Base-by-base conservation (phyloP, 1,140 invertebrate species). In the Hypsibius dujardini region DNA sequence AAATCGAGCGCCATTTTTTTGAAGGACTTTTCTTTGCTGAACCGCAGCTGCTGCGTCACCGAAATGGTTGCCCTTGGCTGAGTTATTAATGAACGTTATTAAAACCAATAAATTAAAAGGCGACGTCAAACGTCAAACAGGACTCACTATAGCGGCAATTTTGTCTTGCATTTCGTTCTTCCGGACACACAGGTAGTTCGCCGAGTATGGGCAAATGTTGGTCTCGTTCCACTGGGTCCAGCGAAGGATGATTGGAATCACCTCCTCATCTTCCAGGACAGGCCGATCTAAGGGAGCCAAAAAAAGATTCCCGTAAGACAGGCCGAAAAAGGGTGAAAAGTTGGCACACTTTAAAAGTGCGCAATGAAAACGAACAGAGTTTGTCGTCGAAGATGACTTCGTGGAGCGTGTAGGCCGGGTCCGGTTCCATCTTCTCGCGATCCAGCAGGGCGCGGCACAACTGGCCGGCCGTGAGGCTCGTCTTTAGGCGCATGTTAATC, bases 1-100 rank as follows among this genome's bases (percentile, higher is more conserved):
- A 92, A 86, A 77, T 91, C 87, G 76, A 91, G 88, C 70, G 85
- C 84, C 76, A 85, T 86, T 71, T 80, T 81, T 75, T 88, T 90
- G 74, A 90, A 90, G 1, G 83, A 80, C 76, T 89, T 91, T 7
- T 84, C n/a, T 72, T 86, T 84, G 69, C 82, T 79, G 62, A 67
- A 67, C 3, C 62, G 62, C 45, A 67, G 45, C 62, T 67, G 62
- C 62, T 67, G 62, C 3, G 42, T 15, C 12, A 67, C 62, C 62
- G 62, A 15, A 12, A 67, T 12, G 3, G 62, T 12, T 15, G 12
- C 45, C 45, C 62, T 12, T 42, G 7, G 12, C 62, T 67, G 62
- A 7, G 62, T 67, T 15, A 42, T 15, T 7, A 12, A 67, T 7
- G n/a, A 56, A 56, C n/a, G 50, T n/a, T 56, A 56, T 12, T 7